Evolutionary conservation across 2,113 vertebrate species (phyloP).

Genomic region (Hydrolagus affinis): DNA sequence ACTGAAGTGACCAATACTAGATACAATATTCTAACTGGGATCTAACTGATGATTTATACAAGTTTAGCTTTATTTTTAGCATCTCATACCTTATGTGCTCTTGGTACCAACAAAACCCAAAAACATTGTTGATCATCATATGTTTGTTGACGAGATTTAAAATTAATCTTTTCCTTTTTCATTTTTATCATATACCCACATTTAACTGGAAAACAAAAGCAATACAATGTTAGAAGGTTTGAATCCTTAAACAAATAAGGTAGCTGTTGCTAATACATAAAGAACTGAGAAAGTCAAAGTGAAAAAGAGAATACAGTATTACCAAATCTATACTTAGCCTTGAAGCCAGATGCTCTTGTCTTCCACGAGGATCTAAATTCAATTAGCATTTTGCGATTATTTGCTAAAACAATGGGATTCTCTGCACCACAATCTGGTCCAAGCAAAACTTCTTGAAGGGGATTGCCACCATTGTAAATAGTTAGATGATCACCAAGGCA

Average conservation of each 20-base stretch:
- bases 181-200: neutral
- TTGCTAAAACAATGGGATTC: neutral
- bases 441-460: neutral
- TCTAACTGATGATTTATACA: too few relatives aligned
- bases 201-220: conserved; percentile 3
- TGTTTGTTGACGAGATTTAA: neutral
- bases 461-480: conserved; percentile 4
- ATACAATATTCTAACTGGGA: too few relatives aligned
- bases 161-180: neutral
- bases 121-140: neutral
- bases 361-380: neutral
- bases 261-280: neutral
- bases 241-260: neutral
- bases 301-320: conserved; percentile 3
- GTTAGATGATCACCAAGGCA: conserved; percentile 10
- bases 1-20: too few relatives aligned
- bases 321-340: conserved; percentile 4
- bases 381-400: neutral
- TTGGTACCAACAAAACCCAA: conserved; percentile 3
- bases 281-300: neutral
- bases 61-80: too few relatives aligned
- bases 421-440: conserved; percentile 19
- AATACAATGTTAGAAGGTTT: neutral
- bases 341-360: neutral
- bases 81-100: neutral